Evolutionary conservation across 2,888 invertebrate species (phyloP), one percentile per base, ranked within the genome.

Genomic region (Clepsis dumicolana): DNA sequence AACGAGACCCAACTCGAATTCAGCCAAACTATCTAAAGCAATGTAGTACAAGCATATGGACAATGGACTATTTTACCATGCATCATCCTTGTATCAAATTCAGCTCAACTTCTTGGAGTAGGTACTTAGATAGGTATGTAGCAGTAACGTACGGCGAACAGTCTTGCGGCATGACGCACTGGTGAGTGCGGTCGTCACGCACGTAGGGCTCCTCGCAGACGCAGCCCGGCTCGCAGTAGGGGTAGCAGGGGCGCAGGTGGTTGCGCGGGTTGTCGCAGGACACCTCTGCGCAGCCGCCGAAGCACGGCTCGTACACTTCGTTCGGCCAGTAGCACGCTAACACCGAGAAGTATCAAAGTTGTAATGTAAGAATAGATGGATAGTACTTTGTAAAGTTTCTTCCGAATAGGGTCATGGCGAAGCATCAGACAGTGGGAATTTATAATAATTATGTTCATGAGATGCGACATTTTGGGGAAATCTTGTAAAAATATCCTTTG

Each of bases 221-320:
- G 75, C 93, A 93, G 57, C 93, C 93, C 0, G 93, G 91, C 81
- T 93, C 93, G 78, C 93, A 93, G 81, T 93, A 93, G 0, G 93
- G 93, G 81, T 93, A 93, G 82, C 93, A 93, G 0, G 93, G 92
- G 0, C 93, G 88, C 65, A 92, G 78, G 79, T 91, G 93, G 77
- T 87, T 90, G 35, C 91, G 89, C 0, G 93, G 93, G 80, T 93
- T 93, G 81, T 93, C 93, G 70, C 93, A 93, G 8, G 91, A 87
- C 48, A 92, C 89, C 76, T 93, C 93, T 0, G 93, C 93, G 71
- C 93, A 93, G 0, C 93, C 93, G 0, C 89, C 93, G 76, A 92
- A 92, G 71, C 93, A 93, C 0, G 93, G 86, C 80, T 93, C 93
- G 76, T 89, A 93, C 1, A 87, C 72, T 67, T 93, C 93, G 73